Evolutionary conservation across 2,888 invertebrate genomes (phyloP).

Genomic region (Seira sanloemensis): DNA sequence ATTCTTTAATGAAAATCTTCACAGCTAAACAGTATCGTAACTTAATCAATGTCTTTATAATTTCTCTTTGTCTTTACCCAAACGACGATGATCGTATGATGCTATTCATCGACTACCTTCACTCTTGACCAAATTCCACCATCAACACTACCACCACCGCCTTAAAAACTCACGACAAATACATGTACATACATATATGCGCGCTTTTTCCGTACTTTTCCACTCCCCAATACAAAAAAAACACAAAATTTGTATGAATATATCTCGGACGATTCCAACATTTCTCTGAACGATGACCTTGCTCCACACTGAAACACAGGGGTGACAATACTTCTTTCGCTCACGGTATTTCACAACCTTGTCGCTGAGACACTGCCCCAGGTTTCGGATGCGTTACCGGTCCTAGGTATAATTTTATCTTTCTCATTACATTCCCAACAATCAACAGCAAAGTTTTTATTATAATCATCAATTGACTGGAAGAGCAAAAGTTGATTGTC

Average conservation of each 20-base stretch:
- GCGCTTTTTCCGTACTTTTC: not conserved
- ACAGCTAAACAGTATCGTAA: too few species aligned
- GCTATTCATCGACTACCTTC: not conserved
- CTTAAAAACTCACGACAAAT: not conserved
- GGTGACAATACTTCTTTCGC: conserved; percentile 79
- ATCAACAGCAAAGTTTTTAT: too few species aligned
- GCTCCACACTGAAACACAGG: conserved; percentile 75
- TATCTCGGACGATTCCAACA: not conserved
- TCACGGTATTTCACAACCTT: conserved; percentile 79
- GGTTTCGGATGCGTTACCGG: conserved; percentile 78
- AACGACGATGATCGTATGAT: not conserved
- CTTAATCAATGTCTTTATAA: not conserved
- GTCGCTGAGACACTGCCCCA: conserved; percentile 80
- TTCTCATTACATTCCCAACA: too few species aligned
- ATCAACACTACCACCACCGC: not conserved
- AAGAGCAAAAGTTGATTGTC: too few species aligned
- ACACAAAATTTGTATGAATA: not conserved
- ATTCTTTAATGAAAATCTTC: not conserved
- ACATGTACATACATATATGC: too few species aligned
- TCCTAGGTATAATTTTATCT: conserved; percentile 78
- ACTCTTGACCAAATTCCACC: too few species aligned
- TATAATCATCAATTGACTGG: too few species aligned
- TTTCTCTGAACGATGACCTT: not conserved
- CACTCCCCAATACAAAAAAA: not conserved
- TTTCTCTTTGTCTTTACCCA: not conserved